Percentiles rank a stretch among this genome's conserved stretches.
These are phyloP conservation scores for Trachops cirrhosus DNA, from an alignment of 2,797 vertebrate genomes.

Conservation along the genomic window DNA sequence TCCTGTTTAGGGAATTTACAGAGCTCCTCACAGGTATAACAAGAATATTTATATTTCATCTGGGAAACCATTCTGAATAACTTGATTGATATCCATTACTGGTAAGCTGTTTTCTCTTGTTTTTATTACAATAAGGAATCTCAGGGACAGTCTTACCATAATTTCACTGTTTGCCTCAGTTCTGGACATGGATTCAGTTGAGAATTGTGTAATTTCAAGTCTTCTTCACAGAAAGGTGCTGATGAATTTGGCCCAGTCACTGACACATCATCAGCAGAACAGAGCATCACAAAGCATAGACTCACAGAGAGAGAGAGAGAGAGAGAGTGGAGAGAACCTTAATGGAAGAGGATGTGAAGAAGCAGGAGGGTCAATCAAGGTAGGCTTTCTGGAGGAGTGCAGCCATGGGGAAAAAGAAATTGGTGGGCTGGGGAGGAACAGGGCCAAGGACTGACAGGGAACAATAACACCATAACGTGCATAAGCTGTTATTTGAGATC, in stretches of 20 bases:
- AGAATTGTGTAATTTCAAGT: not conserved
- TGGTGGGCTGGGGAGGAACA: rapidly evolving
- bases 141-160: not conserved
- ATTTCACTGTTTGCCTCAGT: not conserved
- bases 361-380: too few species aligned
- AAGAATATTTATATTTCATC: not conserved
- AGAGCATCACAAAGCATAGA: not conserved
- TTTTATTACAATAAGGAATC: not conserved
- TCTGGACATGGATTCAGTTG: not conserved
- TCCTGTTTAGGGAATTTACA: not conserved
- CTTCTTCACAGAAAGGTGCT: not conserved
- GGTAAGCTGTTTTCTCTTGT: not conserved
- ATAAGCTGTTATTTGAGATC: not conserved
- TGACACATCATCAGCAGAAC: not conserved
- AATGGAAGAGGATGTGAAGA: not conserved
- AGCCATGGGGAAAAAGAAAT: not conserved
- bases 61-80: not conserved
- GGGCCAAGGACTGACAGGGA: not conserved
- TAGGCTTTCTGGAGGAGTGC: not conserved
- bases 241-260: not conserved
- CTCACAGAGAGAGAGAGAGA: not conserved
- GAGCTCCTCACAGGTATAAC: not conserved
- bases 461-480: not conserved
- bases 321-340: not conserved
- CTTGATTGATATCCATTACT: not conserved